phyloP scores from a whole-genome alignment of 2,888 invertebrate genomes.

The Dusona sp. region DNA sequence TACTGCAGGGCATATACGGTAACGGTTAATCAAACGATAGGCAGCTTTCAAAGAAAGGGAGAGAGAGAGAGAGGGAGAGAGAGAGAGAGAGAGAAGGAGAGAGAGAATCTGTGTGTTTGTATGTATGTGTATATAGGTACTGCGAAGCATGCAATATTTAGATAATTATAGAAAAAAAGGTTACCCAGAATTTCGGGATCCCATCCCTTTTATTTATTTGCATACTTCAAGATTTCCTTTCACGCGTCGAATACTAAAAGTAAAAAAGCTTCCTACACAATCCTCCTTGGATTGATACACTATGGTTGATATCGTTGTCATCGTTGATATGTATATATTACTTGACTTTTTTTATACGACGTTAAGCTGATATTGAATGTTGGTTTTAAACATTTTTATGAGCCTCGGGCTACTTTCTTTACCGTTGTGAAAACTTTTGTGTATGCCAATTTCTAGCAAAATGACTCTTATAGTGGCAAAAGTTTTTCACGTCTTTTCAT shows the following conservation, averaged over 20 bases:
- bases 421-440: neutral
- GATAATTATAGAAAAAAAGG: neutral
- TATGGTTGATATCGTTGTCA: neutral
- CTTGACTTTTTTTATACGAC: neutral
- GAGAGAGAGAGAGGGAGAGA: neutral
- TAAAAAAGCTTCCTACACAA: neutral
- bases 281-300: neutral
- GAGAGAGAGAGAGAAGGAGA: too few relatives aligned
- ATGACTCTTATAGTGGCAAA: slow-evolving; percentile 7
- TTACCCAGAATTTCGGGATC: neutral
- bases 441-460: slow-evolving; percentile 4
- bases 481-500: slow-evolving; percentile 32
- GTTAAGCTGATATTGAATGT: slow-evolving; percentile 17
- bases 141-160: neutral
- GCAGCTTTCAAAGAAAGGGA: neutral
- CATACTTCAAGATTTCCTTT: neutral
- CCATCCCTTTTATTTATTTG: neutral
- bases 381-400: neutral
- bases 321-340: neutral
- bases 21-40: too few relatives aligned
- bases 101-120: too few relatives aligned
- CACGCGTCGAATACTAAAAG: neutral
- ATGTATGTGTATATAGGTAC: too few relatives aligned
- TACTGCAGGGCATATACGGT: too few relatives aligned
- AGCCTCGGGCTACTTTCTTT: slow-evolving; percentile 7